These are phyloP conservation scores for Neosalanx taihuensis DNA, from an alignment of 2,797 vertebrate species.

Conservation along the genomic window DNA sequence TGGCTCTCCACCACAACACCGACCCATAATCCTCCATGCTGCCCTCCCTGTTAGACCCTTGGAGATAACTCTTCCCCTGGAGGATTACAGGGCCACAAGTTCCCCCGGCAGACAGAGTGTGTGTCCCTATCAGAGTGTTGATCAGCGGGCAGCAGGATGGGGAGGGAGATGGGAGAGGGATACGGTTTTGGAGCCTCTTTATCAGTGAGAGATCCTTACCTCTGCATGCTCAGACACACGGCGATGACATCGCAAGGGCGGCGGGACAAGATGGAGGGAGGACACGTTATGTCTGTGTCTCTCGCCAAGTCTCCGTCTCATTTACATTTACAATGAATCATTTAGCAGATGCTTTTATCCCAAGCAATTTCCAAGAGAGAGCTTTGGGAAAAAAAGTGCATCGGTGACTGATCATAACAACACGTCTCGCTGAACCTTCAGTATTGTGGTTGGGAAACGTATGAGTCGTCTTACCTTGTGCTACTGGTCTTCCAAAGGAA, in stretches of 20 bases:
- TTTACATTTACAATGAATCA: no score
- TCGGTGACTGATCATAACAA: no score
- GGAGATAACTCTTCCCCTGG: constrained; percentile 57
- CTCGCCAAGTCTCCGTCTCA: no score
- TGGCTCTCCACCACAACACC: constrained; percentile 39
- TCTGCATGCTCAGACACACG: constrained; percentile 23
- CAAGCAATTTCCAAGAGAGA: no score
- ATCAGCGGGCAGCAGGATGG: constrained; percentile 13
- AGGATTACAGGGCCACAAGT: constrained; percentile 52
- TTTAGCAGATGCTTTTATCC: no score
- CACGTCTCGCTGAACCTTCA: constrained; percentile 14
- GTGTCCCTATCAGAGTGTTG: constrained; percentile 4
- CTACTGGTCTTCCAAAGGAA: no score
- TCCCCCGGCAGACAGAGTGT: constrained; percentile 23
- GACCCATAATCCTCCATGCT: constrained; percentile 51
- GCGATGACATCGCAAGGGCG: constrained; percentile 36
- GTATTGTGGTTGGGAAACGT: background rate
- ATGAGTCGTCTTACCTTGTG: no score
- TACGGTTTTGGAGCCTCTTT: constrained; percentile 28
- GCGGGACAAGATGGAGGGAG: constrained; percentile 35
- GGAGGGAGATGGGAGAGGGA: constrained; percentile 31
- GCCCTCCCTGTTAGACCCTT: constrained; percentile 57
- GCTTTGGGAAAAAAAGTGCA: no score
- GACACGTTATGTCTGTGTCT: constrained; percentile 22
- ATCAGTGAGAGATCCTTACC: constrained; percentile 32